Conservation (phyloP, 2,888 invertebrate species). For the Lutraria lutraria region DNA sequence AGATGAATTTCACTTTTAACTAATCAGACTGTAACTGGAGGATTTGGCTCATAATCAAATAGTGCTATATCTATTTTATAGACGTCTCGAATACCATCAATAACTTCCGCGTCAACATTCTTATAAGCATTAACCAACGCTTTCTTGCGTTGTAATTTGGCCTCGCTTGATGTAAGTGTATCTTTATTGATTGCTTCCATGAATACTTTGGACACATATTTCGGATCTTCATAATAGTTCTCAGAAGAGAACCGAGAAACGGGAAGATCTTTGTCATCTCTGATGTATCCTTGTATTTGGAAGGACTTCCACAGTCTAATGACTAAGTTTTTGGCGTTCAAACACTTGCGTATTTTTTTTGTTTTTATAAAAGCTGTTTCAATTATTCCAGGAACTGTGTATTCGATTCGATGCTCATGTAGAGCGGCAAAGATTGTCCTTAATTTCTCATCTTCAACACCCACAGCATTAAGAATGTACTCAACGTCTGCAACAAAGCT, state of each 20-base stretch:
- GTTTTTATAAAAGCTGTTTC: not conserved
- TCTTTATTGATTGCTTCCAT: slow-evolving; percentile 16
- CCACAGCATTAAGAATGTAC: slow-evolving; percentile 17
- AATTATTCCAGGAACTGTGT: slow-evolving; percentile 38
- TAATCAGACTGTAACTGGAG: not conserved
- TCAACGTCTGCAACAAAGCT: slow-evolving; percentile 45
- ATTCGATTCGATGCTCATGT: slow-evolving; percentile 34
- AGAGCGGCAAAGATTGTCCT: slow-evolving; percentile 9
- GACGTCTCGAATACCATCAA: slow-evolving; percentile 3
- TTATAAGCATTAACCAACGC: slow-evolving; percentile 35
- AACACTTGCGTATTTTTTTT: not conserved
- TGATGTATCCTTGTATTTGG: slow-evolving; percentile 29
- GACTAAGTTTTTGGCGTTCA: not conserved
- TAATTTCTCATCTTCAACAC: slow-evolving; percentile 17
- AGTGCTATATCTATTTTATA: slow-evolving; percentile 40
- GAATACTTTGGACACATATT: not conserved
- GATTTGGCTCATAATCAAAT: slow-evolving; percentile 13
- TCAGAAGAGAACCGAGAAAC: not conserved
- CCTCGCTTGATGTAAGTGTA: slow-evolving; percentile 31
- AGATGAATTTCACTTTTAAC: too few species aligned
- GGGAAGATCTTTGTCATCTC: not conserved
- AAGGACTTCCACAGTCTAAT: slow-evolving; percentile 8
- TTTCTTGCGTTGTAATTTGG: slow-evolving; percentile 24
- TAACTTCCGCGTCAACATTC: not conserved
- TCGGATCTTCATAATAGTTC: not conserved